Conservation (phyloP, 1,140 invertebrate genomes). For the Leptinotarsa texana region DNA sequence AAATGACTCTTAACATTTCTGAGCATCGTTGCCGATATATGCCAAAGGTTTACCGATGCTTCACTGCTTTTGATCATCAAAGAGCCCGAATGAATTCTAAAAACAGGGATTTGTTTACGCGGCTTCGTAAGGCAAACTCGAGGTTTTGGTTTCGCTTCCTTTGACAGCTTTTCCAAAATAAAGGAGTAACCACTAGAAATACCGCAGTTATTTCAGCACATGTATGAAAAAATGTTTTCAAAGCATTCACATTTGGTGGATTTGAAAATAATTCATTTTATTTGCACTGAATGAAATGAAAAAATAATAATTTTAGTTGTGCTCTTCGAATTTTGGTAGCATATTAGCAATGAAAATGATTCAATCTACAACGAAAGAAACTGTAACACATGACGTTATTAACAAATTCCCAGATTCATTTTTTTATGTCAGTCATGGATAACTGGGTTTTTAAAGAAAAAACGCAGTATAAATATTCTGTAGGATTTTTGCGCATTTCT, state of each 20-base stretch:
- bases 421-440: too few species aligned
- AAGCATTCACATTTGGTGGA: not conserved
- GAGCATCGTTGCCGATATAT: slow-evolving; percentile 1
- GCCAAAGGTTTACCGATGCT: slow-evolving; percentile 7
- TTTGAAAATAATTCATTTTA: too few species aligned
- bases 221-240: not conserved
- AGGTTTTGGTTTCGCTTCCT: not conserved
- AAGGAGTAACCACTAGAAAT: not conserved
- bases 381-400: too few species aligned
- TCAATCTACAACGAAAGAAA: too few species aligned
- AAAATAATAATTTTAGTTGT: too few species aligned
- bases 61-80: slow-evolving; percentile 16
- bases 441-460: too few species aligned
- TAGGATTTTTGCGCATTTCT: too few species aligned
- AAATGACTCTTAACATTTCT: slow-evolving; percentile 23
- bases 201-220: not conserved
- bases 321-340: too few species aligned
- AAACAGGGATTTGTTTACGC: not conserved
- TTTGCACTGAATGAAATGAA: too few species aligned
- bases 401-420: too few species aligned
- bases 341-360: too few species aligned
- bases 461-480: too few species aligned
- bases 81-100: slow-evolving; percentile 10
- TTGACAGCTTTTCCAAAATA: slow-evolving; percentile 13
- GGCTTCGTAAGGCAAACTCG: not conserved